Base-by-base conservation (phyloP, 2,797 vertebrate species). In the Lagodon rhomboides region DNA sequence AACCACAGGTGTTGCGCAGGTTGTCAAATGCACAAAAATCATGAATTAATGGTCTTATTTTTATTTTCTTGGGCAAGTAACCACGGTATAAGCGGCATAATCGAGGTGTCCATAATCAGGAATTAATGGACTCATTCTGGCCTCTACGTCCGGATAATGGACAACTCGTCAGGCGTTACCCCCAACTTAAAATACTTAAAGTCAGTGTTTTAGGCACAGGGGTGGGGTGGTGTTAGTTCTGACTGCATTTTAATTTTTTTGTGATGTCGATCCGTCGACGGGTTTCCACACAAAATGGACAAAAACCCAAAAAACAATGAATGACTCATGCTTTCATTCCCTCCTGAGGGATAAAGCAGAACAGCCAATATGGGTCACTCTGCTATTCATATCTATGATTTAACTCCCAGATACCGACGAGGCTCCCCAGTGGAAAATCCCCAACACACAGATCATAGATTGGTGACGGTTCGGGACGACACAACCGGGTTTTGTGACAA, bases 251-350 rank as follows among this genome's bases (percentile, higher is more conserved):
- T 9, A 6, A 25, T 53, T 25, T 56, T 15, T 41, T 15, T n/a
- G 43, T 54, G 56, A 62, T 68, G 12, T 43, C 23, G 30, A 80
- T 66, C 58, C 34, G 6, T 78, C 18, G 54, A 41, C 73, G 41
- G 4, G 34, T 85, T 73, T 77, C 30, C n/a, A 69, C 41, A 54
- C 49, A 77, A 80, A 74, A 73, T 1, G 18, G 12, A 70, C 27
- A 25, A 51, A 56, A 68, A 66, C 61, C 51, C 34, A 25, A 73
- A 66, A 23, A 81, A 69, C 58, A 68, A 54, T 12, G 0, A 67
- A 80, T 85, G 63, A 84, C 62, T 78, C 75, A 79, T 77, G 70
- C 18, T 43, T 62, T 84, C 27, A 59, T 74, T 64, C 47, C 38
- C 55, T 34, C 34, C 47, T 62, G 25, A 59, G 38, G 46, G 34